Evolutionary conservation across 1,140 invertebrate species (phyloP), one percentile per base, ranked within the genome.

Genomic region (Papilio polyxenes): DNA sequence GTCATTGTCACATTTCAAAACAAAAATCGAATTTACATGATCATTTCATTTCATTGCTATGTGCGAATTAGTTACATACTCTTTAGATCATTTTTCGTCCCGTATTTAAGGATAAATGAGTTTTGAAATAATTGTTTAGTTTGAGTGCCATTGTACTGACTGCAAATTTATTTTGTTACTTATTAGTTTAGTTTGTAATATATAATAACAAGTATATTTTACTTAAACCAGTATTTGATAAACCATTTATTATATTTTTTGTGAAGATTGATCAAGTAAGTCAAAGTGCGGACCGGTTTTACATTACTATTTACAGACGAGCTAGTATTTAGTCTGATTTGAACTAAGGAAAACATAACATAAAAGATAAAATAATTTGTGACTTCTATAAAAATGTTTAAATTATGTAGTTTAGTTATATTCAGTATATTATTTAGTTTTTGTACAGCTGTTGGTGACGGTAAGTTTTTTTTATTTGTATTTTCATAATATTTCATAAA

Each of bases 391-490:
- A 80, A 69, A n/a, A 69, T 69, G n/a, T 40, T 80, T 1, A 80
- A 69, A 69, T 40, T 69, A 23, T 69, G 13, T 37, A 37, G 11
- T 72, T 40, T 72, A 37, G 13, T 80, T 62, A 7, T 80, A 69
- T 13, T 69, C 44, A 49, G 37, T 20, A 20, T 81, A 82, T 81
- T 82, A 78, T 77, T 81, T 81, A 81, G 59, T 74, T 56, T 37
- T 56, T 81, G 65, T 51, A 56, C 20, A 6, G 65, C n/a, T n/a
- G 17, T 13, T 53, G 65, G 80, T 40, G 80, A 72, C 8, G 37
- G 75, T 78, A 74, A 72, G 53, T 83, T 48, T 31, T 37, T 37
- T 17, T 72, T 37, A 17, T 56, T 2, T 53, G 6, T 53, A 1
- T 6, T 56, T 37, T 37, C 5, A 40, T n/a, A 8, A 59, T n/a